Evolutionary conservation across 2,113 vertebrate genomes (phyloP).

Genomic region (Phylloscopus trochilus): DNA sequence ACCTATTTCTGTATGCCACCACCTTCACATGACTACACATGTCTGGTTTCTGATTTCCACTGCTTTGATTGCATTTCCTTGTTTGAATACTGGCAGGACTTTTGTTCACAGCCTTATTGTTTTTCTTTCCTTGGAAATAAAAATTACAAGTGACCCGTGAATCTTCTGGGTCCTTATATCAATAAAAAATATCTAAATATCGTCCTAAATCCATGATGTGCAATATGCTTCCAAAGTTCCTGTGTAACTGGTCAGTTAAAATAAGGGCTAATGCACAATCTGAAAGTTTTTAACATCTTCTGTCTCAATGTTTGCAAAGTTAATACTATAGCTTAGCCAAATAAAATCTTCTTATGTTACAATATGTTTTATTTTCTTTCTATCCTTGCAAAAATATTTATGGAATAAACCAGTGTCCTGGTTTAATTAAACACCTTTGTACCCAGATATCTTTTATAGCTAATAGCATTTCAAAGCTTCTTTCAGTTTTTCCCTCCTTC

Average conservation of each 20-base stretch:
- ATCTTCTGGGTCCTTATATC: not conserved
- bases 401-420: not conserved
- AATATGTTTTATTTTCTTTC: not conserved
- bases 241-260: not conserved
- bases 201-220: not conserved
- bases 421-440: not conserved
- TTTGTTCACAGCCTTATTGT: not conserved
- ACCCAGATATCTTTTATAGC: not conserved
- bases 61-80: not conserved
- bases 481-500: not conserved
- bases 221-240: not conserved
- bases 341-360: not conserved
- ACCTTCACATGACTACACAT: not conserved
- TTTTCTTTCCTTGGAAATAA: not conserved
- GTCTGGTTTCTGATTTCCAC: not conserved
- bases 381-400: not conserved
- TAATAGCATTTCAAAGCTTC: not conserved
- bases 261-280: not conserved
- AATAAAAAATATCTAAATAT: not conserved
- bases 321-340: not conserved
- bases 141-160: not conserved
- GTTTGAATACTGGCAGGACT: not conserved
- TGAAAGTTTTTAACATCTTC: not conserved
- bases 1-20: not conserved
- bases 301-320: not conserved